These are phyloP conservation scores for Atlantisia rogersi DNA, from an alignment of 2,113 vertebrate genomes.

Conservation along the genomic window DNA sequence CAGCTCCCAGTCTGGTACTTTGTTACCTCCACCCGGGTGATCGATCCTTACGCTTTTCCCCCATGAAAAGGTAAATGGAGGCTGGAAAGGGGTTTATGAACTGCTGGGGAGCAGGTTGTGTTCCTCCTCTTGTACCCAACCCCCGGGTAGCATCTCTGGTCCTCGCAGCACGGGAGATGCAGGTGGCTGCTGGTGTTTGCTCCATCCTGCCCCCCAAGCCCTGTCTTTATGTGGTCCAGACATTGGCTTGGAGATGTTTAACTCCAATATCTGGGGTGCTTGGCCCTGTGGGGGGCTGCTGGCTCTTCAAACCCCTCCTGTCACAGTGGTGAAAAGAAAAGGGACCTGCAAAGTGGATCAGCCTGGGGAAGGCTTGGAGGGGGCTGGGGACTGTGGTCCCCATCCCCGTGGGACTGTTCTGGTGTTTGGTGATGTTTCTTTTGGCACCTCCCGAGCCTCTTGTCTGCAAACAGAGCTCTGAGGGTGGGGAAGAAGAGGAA, in stretches of 20 bases:
- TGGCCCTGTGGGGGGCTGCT: not conserved
- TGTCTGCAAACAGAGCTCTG: not conserved
- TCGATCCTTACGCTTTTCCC: accelerated
- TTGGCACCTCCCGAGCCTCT: not conserved
- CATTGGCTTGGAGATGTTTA: not conserved
- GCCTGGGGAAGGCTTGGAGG: no score
- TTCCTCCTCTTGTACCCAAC: not conserved
- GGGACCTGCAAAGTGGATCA: not conserved
- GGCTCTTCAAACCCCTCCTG: not conserved
- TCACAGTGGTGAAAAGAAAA: not conserved
- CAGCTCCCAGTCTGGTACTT: constrained; percentile 14
- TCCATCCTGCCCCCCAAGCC: accelerated
- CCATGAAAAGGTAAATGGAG: not conserved
- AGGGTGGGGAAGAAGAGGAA: no score
- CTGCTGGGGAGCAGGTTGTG: not conserved
- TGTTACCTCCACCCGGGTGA: not conserved
- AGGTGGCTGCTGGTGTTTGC: not conserved
- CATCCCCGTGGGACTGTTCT: accelerated
- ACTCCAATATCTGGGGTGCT: not conserved
- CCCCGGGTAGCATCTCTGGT: not conserved
- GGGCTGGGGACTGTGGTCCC: accelerated
- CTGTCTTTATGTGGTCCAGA: accelerated
- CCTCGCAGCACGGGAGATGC: not conserved
- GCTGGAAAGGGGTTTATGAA: not conserved
- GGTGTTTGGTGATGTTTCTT: not conserved